Conservation (phyloP, 2,113 vertebrate species). For the Cyprinus carpio region DNA sequence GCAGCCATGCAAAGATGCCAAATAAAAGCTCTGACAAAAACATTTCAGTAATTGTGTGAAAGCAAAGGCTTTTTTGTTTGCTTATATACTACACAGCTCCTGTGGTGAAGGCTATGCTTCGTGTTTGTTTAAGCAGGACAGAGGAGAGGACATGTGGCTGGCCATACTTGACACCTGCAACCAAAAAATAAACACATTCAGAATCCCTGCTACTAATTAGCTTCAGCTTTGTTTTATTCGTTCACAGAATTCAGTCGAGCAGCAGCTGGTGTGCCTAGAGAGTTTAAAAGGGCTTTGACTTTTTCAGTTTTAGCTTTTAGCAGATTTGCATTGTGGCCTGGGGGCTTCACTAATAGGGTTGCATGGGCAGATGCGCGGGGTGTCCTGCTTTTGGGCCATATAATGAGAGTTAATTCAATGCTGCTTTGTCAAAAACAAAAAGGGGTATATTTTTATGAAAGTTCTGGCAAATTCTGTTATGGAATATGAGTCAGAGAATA, state of each 20-base stretch:
- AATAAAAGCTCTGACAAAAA: slow-evolving; percentile 15
- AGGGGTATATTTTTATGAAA: neutral
- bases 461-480: neutral
- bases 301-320: neutral
- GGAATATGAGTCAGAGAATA: neutral
- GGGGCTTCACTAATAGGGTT: slow-evolving; percentile 17
- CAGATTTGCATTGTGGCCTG: slow-evolving; percentile 17
- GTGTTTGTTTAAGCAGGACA: slow-evolving; percentile 10
- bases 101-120: slow-evolving; percentile 23
- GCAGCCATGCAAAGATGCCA: neutral
- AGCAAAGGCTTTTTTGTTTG: slow-evolving; percentile 7
- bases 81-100: neutral
- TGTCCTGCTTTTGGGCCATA: neutral
- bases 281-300: slow-evolving; percentile 18
- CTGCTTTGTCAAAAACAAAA: neutral
- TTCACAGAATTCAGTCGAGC: slow-evolving; percentile 26
- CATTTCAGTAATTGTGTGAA: neutral
- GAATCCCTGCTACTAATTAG: slow-evolving; percentile 27
- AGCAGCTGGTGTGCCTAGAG: slow-evolving; percentile 20
- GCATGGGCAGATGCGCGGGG: slow-evolving; percentile 8
- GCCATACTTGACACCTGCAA: slow-evolving; percentile 39
- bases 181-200: slow-evolving; percentile 41
- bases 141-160: slow-evolving; percentile 19
- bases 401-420: neutral
- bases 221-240: slow-evolving; percentile 44